Evolutionary conservation across 2,113 vertebrate genomes (phyloP).

Genomic region (mouse (Mus musculus)): DNA sequence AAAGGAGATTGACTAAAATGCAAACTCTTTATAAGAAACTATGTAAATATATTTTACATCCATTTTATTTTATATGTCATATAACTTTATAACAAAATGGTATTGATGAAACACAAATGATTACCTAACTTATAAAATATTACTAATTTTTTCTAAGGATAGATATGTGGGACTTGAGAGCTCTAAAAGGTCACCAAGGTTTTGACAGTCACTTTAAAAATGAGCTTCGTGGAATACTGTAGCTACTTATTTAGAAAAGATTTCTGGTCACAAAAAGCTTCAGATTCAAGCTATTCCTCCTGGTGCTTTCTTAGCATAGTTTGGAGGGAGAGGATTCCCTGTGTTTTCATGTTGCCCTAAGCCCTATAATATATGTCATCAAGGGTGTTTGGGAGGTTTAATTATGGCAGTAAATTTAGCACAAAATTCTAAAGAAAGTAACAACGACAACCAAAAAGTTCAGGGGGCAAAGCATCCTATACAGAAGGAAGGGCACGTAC

Average conservation of each 20-base stretch:
- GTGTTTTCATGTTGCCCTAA: background rate
- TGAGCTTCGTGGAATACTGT: background rate
- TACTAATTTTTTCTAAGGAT: background rate
- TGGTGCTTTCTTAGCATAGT: background rate
- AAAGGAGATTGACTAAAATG: background rate
- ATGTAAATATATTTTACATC: background rate
- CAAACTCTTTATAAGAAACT: background rate
- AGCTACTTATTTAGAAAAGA: background rate
- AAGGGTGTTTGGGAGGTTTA: background rate
- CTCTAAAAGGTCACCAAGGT: background rate
- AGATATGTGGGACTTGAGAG: background rate
- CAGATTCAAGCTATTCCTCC: background rate
- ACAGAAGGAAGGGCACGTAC: background rate
- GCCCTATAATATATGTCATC: background rate
- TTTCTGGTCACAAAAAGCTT: background rate
- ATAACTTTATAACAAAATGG: background rate
- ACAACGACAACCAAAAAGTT: background rate
- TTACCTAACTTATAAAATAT: background rate
- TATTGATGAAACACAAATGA: background rate
- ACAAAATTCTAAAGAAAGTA: background rate
- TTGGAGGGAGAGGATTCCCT: background rate
- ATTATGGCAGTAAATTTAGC: background rate
- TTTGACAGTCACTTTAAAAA: slow-evolving; percentile 3
- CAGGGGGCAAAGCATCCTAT: background rate
- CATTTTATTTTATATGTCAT: background rate